phyloP scores from a whole-genome alignment of 1,140 invertebrate species.

The Adoxophyes honmai region DNA sequence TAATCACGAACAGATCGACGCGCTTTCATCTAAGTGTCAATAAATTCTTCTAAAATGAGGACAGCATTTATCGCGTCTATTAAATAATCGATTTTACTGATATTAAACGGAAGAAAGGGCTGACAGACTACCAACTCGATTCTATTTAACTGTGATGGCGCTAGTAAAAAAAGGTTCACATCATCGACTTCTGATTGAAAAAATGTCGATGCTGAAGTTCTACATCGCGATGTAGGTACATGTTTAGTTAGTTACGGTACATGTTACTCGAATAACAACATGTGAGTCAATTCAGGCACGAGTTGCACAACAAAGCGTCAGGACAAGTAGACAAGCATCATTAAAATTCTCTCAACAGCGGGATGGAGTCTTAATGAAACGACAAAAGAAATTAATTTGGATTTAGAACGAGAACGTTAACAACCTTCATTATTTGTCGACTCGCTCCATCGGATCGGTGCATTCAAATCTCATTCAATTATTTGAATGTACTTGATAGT shows the following conservation, averaged over 20 bases:
- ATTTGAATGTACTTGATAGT: too few species aligned
- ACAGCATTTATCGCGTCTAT: not conserved
- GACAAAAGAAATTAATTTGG: slow-evolving; percentile 7
- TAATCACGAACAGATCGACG: slow-evolving; percentile 26
- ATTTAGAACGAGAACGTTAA: slow-evolving; percentile 3
- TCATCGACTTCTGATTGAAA: too few species aligned
- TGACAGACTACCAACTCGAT: too few species aligned
- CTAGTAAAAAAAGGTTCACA: too few species aligned
- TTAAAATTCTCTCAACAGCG: slow-evolving; percentile 2
- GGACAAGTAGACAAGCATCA: slow-evolving; percentile 2
- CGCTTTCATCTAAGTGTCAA: slow-evolving; percentile 1
- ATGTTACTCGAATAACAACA: not conserved
- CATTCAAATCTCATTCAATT: too few species aligned
- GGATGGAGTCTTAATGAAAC: not conserved
- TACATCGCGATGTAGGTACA: too few species aligned
- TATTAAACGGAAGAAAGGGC: not conserved
- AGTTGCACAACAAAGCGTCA: not conserved
- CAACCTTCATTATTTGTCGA: not conserved
- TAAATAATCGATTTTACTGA: not conserved
- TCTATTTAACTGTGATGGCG: too few species aligned
- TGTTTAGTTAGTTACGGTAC: too few species aligned
- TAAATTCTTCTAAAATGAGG: slow-evolving; percentile 9
- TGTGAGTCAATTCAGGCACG: not conserved
- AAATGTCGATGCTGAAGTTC: too few species aligned
- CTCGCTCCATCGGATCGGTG: too few species aligned